These are phyloP conservation scores for Schizopygopsis pylzovi DNA, from an alignment of 2,797 vertebrate genomes.

Conservation along the genomic window DNA sequence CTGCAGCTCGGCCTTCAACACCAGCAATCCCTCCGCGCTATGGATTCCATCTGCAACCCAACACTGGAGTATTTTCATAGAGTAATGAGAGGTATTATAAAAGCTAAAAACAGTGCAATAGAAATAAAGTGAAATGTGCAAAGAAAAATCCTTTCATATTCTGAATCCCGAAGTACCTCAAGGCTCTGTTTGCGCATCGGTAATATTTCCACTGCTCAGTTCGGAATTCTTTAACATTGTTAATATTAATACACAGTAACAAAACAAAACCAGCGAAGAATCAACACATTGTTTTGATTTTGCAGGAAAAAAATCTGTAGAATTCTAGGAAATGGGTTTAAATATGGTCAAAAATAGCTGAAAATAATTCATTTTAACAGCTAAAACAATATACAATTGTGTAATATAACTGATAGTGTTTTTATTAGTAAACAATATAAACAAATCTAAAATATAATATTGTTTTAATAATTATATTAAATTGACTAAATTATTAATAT, in stretches of 20 bases:
- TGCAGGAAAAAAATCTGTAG: not conserved
- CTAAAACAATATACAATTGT: not conserved
- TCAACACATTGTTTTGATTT: not conserved
- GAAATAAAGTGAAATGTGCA: not conserved
- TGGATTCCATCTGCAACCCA: constrained; percentile 23
- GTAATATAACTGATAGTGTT: not conserved
- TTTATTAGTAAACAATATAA: not conserved
- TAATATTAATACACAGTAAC: not conserved
- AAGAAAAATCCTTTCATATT: not conserved
- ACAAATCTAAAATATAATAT: not conserved
- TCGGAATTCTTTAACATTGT: not conserved
- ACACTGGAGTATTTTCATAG: not conserved
- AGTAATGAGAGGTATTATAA: not conserved
- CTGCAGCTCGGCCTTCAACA: constrained; percentile 25
- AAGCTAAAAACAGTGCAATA: constrained; percentile 10
- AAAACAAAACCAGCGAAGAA: not conserved
- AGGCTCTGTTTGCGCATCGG: not conserved
- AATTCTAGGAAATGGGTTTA: not conserved
- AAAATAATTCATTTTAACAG: not conserved
- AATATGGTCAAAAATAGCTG: not conserved
- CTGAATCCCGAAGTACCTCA: not conserved
- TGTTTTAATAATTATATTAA: not conserved
- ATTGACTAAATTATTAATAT: not conserved
- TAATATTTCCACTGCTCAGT: not conserved
- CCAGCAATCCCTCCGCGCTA: not conserved